These are phyloP conservation scores for Sebastes itinus DNA, from an alignment of 2,797 vertebrate genomes.

Conservation along the genomic window DNA sequence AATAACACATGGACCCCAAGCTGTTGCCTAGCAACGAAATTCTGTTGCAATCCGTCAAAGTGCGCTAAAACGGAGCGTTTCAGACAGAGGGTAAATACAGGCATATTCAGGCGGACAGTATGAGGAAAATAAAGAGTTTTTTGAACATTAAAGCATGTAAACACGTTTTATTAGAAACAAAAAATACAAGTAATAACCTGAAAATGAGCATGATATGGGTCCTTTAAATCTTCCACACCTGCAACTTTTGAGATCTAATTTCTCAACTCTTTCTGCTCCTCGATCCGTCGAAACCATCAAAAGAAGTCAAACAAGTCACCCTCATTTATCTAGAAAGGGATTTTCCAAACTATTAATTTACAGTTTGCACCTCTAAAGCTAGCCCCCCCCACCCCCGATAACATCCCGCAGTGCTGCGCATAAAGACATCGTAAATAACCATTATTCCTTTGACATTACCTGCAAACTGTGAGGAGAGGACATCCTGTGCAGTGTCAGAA, in stretches of 20 bases:
- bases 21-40: no score
- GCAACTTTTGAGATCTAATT: neutral
- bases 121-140: no score
- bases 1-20: no score
- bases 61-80: no score
- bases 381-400: conserved; percentile 13
- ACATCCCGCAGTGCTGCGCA: conserved; percentile 17
- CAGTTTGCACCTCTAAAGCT: conserved; percentile 18
- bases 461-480: conserved; percentile 30
- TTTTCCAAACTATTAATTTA: conserved; percentile 25
- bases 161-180: no score
- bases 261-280: neutral
- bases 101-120: no score
- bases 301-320: conserved; percentile 5
- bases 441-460: conserved; percentile 53
- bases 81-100: no score
- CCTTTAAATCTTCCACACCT: neutral
- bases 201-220: no score
- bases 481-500: conserved; percentile 61
- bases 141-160: no score
- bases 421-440: conserved; percentile 54
- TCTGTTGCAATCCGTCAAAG: no score
- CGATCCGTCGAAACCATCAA: neutral
- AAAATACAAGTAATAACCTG: no score
- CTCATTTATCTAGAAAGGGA: conserved; percentile 1